Evolutionary conservation across 2,113 vertebrate genomes (phyloP).

Genomic region (Cottus gobio): DNA sequence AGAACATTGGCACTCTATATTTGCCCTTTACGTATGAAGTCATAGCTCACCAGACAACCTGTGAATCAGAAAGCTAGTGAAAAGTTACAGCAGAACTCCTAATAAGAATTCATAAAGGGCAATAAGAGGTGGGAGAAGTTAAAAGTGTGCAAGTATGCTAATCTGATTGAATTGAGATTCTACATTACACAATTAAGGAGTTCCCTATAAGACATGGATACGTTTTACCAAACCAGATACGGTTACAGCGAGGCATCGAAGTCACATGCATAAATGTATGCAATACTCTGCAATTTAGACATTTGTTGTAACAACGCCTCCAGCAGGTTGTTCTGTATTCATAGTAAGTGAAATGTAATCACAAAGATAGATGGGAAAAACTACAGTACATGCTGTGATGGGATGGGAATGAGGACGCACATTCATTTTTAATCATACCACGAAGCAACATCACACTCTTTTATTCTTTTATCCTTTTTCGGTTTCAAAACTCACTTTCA

Average conservation of each 20-base stretch:
- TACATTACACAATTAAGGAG: constrained; percentile 21
- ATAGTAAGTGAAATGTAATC: constrained; percentile 38
- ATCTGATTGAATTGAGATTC: constrained; percentile 28
- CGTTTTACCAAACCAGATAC: constrained; percentile 2
- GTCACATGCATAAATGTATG: constrained; percentile 52
- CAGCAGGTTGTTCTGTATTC: constrained; percentile 24
- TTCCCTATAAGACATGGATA: constrained; percentile 1
- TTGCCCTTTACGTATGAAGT: constrained; percentile 34
- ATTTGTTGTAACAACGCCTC: constrained; percentile 13
- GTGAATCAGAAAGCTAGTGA: constrained; percentile 54
- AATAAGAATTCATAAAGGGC: constrained; percentile 37
- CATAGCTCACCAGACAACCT: constrained; percentile 46
- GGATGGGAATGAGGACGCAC: constrained; percentile 21
- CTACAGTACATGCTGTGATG: constrained; percentile 22
- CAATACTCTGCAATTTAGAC: constrained; percentile 31
- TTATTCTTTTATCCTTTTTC: not conserved
- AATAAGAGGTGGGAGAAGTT: constrained; percentile 12
- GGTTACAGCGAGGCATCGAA: not conserved
- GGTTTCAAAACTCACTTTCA: constrained; percentile 5
- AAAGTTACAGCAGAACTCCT: constrained; percentile 39
- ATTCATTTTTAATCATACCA: not conserved
- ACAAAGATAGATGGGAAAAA: constrained; percentile 31
- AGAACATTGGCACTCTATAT: constrained; percentile 21
- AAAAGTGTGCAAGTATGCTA: not conserved
- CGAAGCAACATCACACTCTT: constrained; percentile 3